phyloP scores from a whole-genome alignment of 2,888 invertebrate species.

The Neoascia interrupta region DNA sequence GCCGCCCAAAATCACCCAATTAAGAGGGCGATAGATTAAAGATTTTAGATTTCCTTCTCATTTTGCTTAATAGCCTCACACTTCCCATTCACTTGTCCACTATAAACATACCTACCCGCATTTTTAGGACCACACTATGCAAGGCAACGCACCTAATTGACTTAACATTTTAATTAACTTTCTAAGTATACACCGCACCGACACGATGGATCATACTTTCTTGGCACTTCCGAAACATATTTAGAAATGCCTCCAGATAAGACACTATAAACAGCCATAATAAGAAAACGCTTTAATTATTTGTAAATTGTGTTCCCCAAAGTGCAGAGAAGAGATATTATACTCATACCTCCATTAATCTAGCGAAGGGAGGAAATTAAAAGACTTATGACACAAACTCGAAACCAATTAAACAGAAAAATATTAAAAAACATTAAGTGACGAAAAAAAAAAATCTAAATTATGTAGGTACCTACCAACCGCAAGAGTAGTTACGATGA shows the following conservation, averaged over 20 bases:
- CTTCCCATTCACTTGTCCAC: conserved; percentile 2
- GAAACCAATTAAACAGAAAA: conserved; percentile 66
- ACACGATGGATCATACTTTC: conserved; percentile 45
- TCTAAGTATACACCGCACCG: conserved; percentile 42
- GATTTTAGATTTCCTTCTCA: conserved; percentile 1
- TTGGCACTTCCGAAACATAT: conserved; percentile 61
- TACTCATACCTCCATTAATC: conserved; percentile 7
- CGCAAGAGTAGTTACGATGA: conserved; percentile 18
- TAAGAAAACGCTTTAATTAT: conserved; percentile 46
- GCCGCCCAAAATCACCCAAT: conserved; percentile 19
- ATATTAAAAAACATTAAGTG: conserved; percentile 65
- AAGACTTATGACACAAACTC: conserved; percentile 66
- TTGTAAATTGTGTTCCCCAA: conserved; percentile 16
- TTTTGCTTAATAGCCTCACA: conserved; percentile 2
- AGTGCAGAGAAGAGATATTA: background rate
- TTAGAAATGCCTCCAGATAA: conserved; percentile 39
- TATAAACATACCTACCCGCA: conserved; percentile 30
- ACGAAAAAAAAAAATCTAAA: conserved; percentile 28
- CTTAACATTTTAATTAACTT: conserved; percentile 62
- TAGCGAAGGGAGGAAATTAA: conserved; percentile 46
- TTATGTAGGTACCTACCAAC: conserved; percentile 48
- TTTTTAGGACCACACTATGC: conserved; percentile 39
- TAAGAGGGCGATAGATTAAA: conserved; percentile 31
- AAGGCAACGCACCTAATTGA: conserved; percentile 57
- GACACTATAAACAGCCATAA: background rate